Evolutionary conservation across 2,888 invertebrate species (phyloP), one percentile per base, ranked within the genome.

Genomic region (Scrobipalpa costella): DNA sequence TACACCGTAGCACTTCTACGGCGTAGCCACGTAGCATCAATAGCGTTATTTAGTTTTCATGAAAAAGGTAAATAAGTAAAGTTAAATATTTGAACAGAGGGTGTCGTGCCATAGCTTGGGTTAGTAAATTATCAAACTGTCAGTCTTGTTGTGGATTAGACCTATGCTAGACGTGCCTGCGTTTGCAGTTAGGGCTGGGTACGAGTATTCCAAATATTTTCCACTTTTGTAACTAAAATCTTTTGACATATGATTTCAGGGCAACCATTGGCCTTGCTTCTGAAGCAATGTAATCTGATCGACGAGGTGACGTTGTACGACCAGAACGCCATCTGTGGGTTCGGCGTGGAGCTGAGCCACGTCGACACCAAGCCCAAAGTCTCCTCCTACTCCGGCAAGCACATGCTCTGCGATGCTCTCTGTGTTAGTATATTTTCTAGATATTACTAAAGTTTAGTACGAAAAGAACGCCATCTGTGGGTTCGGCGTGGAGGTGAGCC

Each of bases 231-330:
- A n/a, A n/a, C 13, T 19, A 52, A 27, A 2, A 13, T 52, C 5
- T 27, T 19, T 13, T n/a, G 27, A 5, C 27, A 5, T 15, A 34
- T 55, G 8, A 34, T 55, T 55, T 67, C 7, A 86, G 92, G 92
- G 47, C 90, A 91, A 66, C 90, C 91, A 0, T 68, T 92, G 64
- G 88, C 91, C 0, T 69, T 92, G 49, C 72, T 92, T 17, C 71
- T 92, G 61, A 92, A 92, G 67, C 91, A 92, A 68, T 89, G 89
- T 60, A 90, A 90, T 0, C 70, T 88, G 63, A 67, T 92, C 38
- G 92, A 92, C 61, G 90, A 92, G 70, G 81, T 92, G 63, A 91
- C 91, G 0, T 68, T 92, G 15, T 90, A 88, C 68, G 92, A 92
- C 70, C 74, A 81, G 57, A 76, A 75, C 44, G 71, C 85, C 15